Evolutionary conservation across 2,888 invertebrate genomes (phyloP).

Genomic region (Carpatolechia fugitivella): DNA sequence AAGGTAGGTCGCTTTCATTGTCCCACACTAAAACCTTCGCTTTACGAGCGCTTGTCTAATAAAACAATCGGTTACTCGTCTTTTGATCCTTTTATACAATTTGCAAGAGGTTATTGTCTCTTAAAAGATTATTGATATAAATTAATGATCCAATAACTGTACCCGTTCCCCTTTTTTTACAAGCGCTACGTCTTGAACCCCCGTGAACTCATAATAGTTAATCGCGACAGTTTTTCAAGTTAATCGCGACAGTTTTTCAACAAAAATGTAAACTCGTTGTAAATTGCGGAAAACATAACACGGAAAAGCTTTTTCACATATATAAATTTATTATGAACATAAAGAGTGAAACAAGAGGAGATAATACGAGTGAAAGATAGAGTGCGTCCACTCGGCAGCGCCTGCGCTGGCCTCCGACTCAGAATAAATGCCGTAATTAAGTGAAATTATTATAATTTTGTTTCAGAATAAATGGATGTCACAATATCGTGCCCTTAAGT

Average conservation of each 20-base stretch:
- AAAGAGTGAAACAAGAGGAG: slow-evolving; percentile 35
- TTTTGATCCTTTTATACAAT: slow-evolving; percentile 36
- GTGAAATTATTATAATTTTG: slow-evolving; percentile 76
- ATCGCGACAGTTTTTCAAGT: slow-evolving; percentile 13
- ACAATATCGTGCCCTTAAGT: slow-evolving; percentile 63
- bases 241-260: slow-evolving; percentile 27
- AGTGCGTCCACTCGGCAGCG: slow-evolving; percentile 57
- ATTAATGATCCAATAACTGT: slow-evolving; percentile 24
- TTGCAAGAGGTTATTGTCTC: slow-evolving; percentile 34
- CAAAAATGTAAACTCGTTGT: slow-evolving; percentile 20
- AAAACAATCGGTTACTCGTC: slow-evolving; percentile 62
- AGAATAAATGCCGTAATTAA: slow-evolving; percentile 75
- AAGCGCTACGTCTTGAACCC: background rate
- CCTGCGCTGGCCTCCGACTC: slow-evolving; percentile 39
- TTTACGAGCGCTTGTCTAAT: slow-evolving; percentile 65
- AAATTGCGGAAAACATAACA: slow-evolving; percentile 49
- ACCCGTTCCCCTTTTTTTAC: slow-evolving; percentile 10
- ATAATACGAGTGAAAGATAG: slow-evolving; percentile 55
- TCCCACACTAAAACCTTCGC: slow-evolving; percentile 43
- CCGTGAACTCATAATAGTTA: slow-evolving; percentile 10
- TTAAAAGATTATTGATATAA: slow-evolving; percentile 30
- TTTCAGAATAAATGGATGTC: slow-evolving; percentile 68
- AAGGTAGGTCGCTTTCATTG: slow-evolving; percentile 32
- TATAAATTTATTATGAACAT: slow-evolving; percentile 58
- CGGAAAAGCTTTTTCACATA: slow-evolving; percentile 59